These are phyloP conservation scores for Odontamblyopus lacepedii DNA, from an alignment of 2,797 vertebrate species.

Conservation along the genomic window DNA sequence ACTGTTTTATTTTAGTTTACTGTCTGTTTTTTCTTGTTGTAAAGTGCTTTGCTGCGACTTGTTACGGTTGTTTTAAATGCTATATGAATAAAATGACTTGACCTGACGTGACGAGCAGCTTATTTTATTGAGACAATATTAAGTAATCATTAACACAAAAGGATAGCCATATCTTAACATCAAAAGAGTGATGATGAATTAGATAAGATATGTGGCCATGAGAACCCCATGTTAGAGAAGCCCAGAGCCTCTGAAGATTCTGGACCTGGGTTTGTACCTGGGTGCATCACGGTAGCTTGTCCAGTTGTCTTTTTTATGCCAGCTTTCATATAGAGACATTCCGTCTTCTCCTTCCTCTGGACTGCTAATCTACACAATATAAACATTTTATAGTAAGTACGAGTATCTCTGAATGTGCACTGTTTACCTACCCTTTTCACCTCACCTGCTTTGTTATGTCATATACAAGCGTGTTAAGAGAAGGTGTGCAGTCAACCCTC, in stretches of 20 bases:
- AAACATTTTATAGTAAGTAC: not conserved
- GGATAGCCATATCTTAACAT: no score
- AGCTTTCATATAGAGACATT: constrained; percentile 90
- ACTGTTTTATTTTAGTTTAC: no score
- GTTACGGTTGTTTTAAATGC: no score
- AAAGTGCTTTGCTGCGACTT: no score
- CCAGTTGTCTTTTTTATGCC: constrained; percentile 90
- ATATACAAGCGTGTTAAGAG: constrained; percentile 88
- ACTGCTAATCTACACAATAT: constrained; percentile 81
- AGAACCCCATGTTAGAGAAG: not conserved
- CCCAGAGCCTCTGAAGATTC: not conserved
- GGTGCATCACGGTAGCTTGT: constrained; percentile 80
- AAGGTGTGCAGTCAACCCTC: constrained; percentile 91
- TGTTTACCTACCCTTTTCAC: not conserved
- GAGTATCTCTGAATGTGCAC: no score
- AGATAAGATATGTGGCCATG: not conserved
- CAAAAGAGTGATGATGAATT: no score
- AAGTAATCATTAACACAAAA: no score
- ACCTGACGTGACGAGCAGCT: no score
- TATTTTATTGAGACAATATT: no score
- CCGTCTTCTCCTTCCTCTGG: constrained; percentile 90
- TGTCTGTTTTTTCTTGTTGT: no score
- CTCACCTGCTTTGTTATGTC: constrained; percentile 90
- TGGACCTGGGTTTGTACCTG: constrained; percentile 63
- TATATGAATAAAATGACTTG: no score